Conservation (phyloP, 2,888 invertebrate genomes). For the Biston stratarius region DNA sequence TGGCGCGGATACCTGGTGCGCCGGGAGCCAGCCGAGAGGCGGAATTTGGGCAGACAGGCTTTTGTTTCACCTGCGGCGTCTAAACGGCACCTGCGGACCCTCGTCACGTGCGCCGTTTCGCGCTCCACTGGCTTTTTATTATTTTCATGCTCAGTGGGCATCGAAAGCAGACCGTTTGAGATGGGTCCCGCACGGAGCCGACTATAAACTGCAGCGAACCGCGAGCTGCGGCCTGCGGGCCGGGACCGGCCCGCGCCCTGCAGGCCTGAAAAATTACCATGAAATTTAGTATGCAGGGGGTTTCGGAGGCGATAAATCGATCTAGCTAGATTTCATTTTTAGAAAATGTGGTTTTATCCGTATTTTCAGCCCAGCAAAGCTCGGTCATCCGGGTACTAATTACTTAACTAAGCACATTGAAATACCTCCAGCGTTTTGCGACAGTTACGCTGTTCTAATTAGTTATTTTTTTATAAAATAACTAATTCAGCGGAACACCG, state of each 20-base stretch:
- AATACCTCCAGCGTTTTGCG: too few species aligned
- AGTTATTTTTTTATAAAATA: too few species aligned
- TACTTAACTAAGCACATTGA: too few species aligned
- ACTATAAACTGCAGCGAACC: slow-evolving; percentile 40
- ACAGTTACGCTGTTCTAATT: too few species aligned
- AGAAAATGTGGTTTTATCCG: too few species aligned
- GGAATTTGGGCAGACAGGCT: slow-evolving; percentile 32
- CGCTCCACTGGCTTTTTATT: slow-evolving; percentile 46
- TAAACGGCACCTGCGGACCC: slow-evolving; percentile 41
- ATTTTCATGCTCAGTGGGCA: slow-evolving; percentile 45
- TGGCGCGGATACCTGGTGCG: slow-evolving; percentile 24
- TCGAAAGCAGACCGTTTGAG: slow-evolving; percentile 38
- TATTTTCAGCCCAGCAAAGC: too few species aligned
- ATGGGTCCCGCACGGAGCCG: slow-evolving; percentile 33
- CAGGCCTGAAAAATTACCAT: too few species aligned
- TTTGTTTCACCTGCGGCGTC: slow-evolving; percentile 33
- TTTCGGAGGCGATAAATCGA: too few species aligned
- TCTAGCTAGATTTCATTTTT: too few species aligned
- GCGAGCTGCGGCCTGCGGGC: slow-evolving; percentile 8
- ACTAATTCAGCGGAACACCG: not conserved
- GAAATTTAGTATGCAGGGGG: too few species aligned
- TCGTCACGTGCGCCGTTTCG: slow-evolving; percentile 44
- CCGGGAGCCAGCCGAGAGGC: slow-evolving; percentile 35
- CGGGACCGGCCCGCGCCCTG: not conserved
- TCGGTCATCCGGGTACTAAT: too few species aligned